A percentile compares a stretch with the other conserved stretches of the same genome.
These are phyloP conservation scores for Lycodopsis pacificus DNA, from an alignment of 2,797 vertebrate genomes.

Conservation along the genomic window DNA sequence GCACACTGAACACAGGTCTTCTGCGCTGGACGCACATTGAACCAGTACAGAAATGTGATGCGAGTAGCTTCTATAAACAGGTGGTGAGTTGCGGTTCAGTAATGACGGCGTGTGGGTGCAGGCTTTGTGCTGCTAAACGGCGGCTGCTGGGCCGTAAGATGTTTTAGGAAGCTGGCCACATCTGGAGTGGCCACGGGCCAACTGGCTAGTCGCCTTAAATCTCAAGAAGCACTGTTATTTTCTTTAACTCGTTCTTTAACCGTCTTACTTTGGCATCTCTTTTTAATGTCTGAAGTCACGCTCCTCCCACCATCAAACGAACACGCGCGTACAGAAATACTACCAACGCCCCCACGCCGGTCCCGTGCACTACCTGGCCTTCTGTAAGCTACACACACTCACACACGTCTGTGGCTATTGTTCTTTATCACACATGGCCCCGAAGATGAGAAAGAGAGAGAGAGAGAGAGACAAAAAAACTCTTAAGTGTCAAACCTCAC, in stretches of 20 bases:
- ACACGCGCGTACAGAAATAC: conserved; percentile 4
- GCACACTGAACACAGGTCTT: conserved; percentile 10
- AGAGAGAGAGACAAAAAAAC: conserved; percentile 37
- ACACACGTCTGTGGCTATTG: conserved; percentile 42
- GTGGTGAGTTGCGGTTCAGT: conserved; percentile 58
- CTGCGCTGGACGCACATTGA: conserved; percentile 14
- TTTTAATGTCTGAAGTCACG: conserved; percentile 17
- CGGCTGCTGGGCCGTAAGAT: conserved; percentile 54
- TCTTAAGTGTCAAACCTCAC: conserved; percentile 63
- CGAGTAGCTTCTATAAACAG: conserved; percentile 49
- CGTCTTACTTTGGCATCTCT: conserved; percentile 29
- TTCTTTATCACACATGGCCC: conserved; percentile 41
- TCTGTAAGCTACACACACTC: conserved; percentile 31
- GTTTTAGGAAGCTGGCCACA: conserved; percentile 65
- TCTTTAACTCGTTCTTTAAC: conserved; percentile 6
- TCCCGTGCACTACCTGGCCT: conserved; percentile 33
- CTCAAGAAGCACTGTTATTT: conserved; percentile 39
- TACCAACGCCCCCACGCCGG: background rate
- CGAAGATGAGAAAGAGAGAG: conserved; percentile 45
- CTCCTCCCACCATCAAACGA: conserved; percentile 12
- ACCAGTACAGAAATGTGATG: conserved; percentile 46
- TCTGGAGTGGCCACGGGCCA: conserved; percentile 59
- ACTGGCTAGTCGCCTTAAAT: conserved; percentile 51
- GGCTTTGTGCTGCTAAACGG: conserved; percentile 43
- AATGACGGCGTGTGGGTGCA: conserved; percentile 55